Conservation (phyloP, 2,113 vertebrate genomes). For the Ploceus nigricollis region DNA sequence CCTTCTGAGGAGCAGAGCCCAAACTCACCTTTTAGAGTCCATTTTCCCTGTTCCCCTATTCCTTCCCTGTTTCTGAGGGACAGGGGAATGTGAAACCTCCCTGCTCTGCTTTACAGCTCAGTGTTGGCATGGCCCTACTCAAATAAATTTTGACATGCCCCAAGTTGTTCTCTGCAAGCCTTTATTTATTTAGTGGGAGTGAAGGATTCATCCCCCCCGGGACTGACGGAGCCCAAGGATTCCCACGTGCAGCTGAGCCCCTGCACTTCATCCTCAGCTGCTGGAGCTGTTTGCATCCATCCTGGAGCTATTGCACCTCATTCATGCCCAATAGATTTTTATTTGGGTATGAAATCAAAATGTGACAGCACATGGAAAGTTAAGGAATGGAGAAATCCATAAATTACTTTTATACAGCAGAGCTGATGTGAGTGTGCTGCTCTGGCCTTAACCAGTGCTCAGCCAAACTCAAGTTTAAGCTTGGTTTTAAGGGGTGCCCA, state of each 20-base stretch:
- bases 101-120: background rate
- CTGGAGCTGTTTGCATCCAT: slow-evolving; percentile 46
- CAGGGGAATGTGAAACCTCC: background rate
- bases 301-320: slow-evolving; percentile 1
- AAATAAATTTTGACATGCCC: background rate
- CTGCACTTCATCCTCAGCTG: background rate
- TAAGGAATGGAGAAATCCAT: slow-evolving; percentile 38
- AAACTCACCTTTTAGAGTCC: background rate
- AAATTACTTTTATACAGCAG: background rate
- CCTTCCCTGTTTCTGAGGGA: background rate
- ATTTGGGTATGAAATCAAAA: slow-evolving; percentile 58
- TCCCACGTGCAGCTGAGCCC: slow-evolving; percentile 37
- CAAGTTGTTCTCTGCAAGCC: background rate
- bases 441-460: background rate
- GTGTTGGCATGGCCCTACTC: background rate
- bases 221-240: slow-evolving; percentile 14
- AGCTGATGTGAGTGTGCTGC: background rate
- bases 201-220: background rate
- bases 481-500: background rate
- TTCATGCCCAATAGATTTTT: slow-evolving; percentile 48
- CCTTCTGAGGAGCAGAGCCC: background rate
- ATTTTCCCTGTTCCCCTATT: background rate
- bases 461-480: background rate
- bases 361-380: slow-evolving; percentile 24
- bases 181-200: slow-evolving; percentile 42